Evolutionary conservation across 2,797 vertebrate species (phyloP).

Genomic region (Rhinichthys osculus): DNA sequence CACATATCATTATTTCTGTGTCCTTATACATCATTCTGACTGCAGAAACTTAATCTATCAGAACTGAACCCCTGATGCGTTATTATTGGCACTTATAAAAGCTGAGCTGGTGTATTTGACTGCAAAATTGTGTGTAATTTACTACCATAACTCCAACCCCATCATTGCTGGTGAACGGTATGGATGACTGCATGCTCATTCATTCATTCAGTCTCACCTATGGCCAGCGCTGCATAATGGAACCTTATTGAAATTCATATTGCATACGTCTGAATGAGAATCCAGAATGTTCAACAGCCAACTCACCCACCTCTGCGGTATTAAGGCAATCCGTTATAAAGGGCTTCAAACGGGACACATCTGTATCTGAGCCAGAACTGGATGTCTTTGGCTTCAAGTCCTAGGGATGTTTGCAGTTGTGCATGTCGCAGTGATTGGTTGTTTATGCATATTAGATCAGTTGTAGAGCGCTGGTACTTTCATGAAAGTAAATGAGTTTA

Average conservation of each 20-base stretch:
- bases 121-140: conserved; percentile 18
- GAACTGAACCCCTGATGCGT: conserved; percentile 29
- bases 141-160: conserved; percentile 38
- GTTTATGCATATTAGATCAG: conserved; percentile 32
- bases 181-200: conserved; percentile 57
- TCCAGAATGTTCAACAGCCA: conserved; percentile 56
- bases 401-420: conserved; percentile 36
- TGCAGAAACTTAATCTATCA: conserved; percentile 22
- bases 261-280: conserved; percentile 59
- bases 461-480: conserved; percentile 35
- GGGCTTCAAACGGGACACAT: conserved; percentile 45
- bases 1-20: conserved; percentile 1
- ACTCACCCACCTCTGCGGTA: conserved; percentile 66
- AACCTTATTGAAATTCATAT: conserved; percentile 70
- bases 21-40: conserved; percentile 31
- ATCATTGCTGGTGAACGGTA: conserved; percentile 45
- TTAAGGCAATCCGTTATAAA: conserved; percentile 70
- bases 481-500: conserved; percentile 43
- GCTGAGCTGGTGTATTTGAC: conserved; percentile 45
- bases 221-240: conserved; percentile 64
- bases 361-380: conserved; percentile 39
- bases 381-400: conserved; percentile 40
- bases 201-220: conserved; percentile 57
- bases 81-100: conserved; percentile 39
- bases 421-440: conserved; percentile 41